Conservation (phyloP, 2,888 invertebrate species). For the Drosophila longiperda region DNA sequence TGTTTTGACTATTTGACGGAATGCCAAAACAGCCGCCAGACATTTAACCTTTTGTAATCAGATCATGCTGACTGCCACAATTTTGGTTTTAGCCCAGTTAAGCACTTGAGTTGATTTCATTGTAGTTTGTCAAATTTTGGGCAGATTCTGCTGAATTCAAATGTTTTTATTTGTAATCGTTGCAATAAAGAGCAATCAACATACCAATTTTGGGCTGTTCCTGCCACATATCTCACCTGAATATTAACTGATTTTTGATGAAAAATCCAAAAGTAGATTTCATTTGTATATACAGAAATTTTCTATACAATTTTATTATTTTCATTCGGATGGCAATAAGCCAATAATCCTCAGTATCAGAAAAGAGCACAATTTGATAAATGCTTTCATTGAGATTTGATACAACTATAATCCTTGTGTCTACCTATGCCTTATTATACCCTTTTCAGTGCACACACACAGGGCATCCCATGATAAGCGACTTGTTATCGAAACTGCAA, state of each 20-base stretch:
- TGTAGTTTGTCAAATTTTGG: neutral
- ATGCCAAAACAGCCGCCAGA: conserved; percentile 1
- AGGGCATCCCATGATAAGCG: neutral
- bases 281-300: neutral
- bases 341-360: neutral
- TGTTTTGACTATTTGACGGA: conserved; percentile 2
- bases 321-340: neutral
- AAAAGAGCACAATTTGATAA: neutral
- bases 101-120: neutral
- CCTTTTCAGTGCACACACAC: neutral
- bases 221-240: neutral
- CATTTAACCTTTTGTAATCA: neutral
- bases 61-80: neutral
- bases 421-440: neutral
- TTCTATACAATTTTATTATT: neutral
- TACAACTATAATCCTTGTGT: neutral
- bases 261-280: neutral
- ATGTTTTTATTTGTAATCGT: neutral
- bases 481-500: neutral
- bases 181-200: neutral
- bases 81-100: neutral
- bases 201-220: neutral
- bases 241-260: neutral
- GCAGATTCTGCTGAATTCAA: neutral
- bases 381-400: neutral